Base-by-base conservation (phyloP, 2,888 invertebrate genomes). In the Chelonus formosanus region DNA sequence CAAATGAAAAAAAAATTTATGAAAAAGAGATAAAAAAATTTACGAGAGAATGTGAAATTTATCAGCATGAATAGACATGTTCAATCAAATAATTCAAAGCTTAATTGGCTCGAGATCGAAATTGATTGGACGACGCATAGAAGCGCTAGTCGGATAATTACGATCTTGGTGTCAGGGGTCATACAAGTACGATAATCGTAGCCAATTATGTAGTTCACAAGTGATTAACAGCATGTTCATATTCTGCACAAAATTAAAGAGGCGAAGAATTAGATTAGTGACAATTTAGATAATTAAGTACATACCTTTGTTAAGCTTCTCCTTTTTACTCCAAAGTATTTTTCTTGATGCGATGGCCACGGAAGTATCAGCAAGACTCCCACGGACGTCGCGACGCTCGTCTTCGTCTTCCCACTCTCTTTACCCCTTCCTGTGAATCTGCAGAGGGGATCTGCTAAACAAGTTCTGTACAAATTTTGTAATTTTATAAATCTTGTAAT, bases 291-390 rank as follows among this genome's bases (percentile, higher is more conserved):
- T 20, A 20, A 20, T 20, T 2, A 20, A 20, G 20, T 20, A 43
- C 59, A 31, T 59, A 65, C 54, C 54, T 47, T 48, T 54, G 45
- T 36, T 55, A 43, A 20, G 20, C 20, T 55, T 47, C 36, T 8
- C 34, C 3, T 10, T 55, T 59, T 10, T 66, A 60, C 20, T 65
- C 40, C 70, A 68, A 70, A 73, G 72, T 72, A 10, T 76, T 74
- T 78, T 73, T 76, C 76, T 74, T 74, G 82, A 77, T 83, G 82
- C 75, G 78, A 76, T 76, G 80, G 79, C 82, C 76, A 77, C 78
- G 78, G 78, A 79, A 81, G 82, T 83, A 80, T 74, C 78, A 74
- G 75, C 78, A 75, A 80, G 81, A 83, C 83, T 83, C 81, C 78
- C 78, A 76, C 77, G 74, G 74, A 70, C 67, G 71, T 76, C 75